These are phyloP conservation scores for Corbicula japonica DNA, from an alignment of 2,888 invertebrate species.

Conservation along the genomic window DNA sequence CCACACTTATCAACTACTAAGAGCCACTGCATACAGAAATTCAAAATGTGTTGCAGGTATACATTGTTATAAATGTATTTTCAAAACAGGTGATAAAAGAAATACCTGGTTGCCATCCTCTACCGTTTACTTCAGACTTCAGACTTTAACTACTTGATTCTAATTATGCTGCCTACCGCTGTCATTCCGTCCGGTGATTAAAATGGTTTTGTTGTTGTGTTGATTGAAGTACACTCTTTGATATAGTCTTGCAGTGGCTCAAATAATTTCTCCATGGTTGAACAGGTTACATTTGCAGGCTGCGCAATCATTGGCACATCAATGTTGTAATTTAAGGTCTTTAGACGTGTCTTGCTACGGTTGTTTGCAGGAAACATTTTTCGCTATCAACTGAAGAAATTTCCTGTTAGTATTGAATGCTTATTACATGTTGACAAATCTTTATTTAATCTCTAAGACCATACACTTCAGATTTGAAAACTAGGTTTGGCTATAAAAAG, in stretches of 20 bases:
- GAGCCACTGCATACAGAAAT: too few relatives aligned
- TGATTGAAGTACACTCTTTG: not conserved
- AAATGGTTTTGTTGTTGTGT: not conserved
- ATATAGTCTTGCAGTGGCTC: not conserved
- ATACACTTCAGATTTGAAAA: not conserved
- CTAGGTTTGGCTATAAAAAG: not conserved
- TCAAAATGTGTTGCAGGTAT: too few relatives aligned
- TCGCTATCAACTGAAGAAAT: not conserved
- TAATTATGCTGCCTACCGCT: not conserved
- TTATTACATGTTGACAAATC: not conserved
- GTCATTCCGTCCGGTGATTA: not conserved
- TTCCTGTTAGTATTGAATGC: not conserved
- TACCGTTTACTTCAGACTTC: not conserved
- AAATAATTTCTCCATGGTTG: not conserved
- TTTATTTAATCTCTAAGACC: not conserved
- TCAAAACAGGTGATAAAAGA: too few relatives aligned
- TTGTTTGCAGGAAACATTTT: not conserved
- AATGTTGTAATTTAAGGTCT: not conserved
- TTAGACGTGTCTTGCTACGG: not conserved
- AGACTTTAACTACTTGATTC: not conserved
- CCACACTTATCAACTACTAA: too few relatives aligned
- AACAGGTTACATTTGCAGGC: not conserved
- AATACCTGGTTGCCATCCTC: constrained; percentile 3
- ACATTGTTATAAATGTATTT: too few relatives aligned
- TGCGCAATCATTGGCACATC: not conserved